Conservation (phyloP, 2,113 vertebrate genomes). For the Pterocles orientalis region DNA sequence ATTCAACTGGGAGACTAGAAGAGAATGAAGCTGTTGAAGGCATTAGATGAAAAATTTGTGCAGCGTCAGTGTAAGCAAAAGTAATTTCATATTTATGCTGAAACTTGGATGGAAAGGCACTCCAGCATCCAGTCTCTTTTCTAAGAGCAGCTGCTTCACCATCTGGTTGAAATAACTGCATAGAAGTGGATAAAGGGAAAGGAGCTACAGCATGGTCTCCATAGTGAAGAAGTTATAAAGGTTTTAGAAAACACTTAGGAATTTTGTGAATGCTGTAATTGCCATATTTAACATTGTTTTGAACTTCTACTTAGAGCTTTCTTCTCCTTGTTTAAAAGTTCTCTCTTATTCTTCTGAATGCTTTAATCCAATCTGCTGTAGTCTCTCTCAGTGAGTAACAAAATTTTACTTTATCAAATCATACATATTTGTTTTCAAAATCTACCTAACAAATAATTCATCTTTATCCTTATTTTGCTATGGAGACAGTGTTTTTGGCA, state of each 20-base stretch:
- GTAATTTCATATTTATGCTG: neutral
- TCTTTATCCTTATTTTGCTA: neutral
- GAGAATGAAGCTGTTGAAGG: neutral
- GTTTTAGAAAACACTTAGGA: neutral
- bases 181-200: neutral
- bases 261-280: neutral
- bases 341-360: slow-evolving; percentile 62
- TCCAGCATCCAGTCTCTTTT: neutral
- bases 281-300: neutral
- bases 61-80: neutral
- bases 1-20: neutral
- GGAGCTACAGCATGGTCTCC: neutral
- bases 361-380: slow-evolving; percentile 66
- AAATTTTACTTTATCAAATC: slow-evolving; percentile 23
- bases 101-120: neutral
- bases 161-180: neutral
- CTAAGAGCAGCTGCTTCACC: neutral
- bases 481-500: neutral
- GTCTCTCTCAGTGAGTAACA: slow-evolving; percentile 79
- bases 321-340: slow-evolving; percentile 43
- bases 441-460: neutral
- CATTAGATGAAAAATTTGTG: neutral
- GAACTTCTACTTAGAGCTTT: neutral
- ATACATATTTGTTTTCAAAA: neutral
- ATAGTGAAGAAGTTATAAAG: neutral